Evolutionary conservation across 2,113 vertebrate species (phyloP).

Genomic region (Gila orcuttii): DNA sequence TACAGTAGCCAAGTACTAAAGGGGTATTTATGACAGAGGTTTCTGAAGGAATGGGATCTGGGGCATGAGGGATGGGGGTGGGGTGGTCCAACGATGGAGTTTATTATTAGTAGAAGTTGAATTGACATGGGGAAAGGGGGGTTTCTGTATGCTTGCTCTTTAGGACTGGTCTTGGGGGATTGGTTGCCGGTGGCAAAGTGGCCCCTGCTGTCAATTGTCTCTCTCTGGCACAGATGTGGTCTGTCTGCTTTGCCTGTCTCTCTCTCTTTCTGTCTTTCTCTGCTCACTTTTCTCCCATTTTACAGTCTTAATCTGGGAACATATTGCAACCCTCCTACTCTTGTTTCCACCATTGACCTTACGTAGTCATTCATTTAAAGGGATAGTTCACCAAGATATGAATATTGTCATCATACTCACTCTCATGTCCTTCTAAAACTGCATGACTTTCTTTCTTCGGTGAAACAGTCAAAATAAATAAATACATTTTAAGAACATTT

Average conservation of each 20-base stretch:
- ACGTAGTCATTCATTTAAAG: constrained; percentile 19
- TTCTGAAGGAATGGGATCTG: constrained; percentile 21
- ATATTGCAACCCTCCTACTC: constrained; percentile 13
- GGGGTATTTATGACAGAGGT: constrained; percentile 22
- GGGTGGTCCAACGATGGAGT: not conserved
- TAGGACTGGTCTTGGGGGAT: constrained; percentile 56
- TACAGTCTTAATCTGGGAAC: constrained; percentile 19
- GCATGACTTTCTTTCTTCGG: not conserved
- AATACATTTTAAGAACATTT: not conserved
- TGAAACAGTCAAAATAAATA: no score
- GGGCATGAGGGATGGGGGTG: constrained; percentile 17
- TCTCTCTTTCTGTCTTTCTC: not conserved
- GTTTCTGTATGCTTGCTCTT: constrained; percentile 63
- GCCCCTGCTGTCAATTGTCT: constrained; percentile 34
- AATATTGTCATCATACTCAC: not conserved
- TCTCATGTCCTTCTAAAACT: not conserved
- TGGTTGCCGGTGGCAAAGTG: constrained; percentile 39
- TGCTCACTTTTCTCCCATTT: not conserved
- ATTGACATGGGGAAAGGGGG: constrained; percentile 54
- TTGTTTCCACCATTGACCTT: constrained; percentile 1
- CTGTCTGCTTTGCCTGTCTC: constrained; percentile 28
- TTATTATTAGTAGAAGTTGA: constrained; percentile 37
- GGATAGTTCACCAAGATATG: not conserved
- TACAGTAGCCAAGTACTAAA: not conserved
- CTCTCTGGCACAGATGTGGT: constrained; percentile 20